Conservation (phyloP, 2,797 vertebrate species). For the Pyrocephalus nanus region DNA sequence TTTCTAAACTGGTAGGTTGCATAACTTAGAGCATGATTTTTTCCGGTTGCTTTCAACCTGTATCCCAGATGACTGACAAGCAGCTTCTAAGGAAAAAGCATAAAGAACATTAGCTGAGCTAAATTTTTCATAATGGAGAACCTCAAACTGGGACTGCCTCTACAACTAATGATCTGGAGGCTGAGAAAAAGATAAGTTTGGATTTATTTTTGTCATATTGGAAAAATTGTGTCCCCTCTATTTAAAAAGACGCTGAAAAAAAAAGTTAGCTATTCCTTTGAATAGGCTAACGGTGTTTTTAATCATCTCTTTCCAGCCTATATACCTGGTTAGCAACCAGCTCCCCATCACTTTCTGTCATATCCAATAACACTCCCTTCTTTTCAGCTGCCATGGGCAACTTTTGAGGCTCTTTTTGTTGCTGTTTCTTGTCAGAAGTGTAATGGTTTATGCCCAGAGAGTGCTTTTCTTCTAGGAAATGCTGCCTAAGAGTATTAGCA, state of each 20-base stretch:
- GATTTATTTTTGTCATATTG: background rate
- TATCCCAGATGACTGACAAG: background rate
- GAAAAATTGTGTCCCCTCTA: background rate
- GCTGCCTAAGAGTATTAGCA: slow-evolving; percentile 9
- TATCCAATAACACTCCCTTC: background rate
- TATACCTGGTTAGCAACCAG: slow-evolving; percentile 23
- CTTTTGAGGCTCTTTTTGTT: slow-evolving; percentile 30
- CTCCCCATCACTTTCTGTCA: background rate
- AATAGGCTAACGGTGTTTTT: background rate
- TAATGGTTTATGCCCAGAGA: slow-evolving; percentile 4
- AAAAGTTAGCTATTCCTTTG: background rate
- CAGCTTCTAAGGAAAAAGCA: background rate
- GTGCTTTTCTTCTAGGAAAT: background rate
- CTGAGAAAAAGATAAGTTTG: background rate
- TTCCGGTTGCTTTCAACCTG: background rate
- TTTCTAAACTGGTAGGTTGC: background rate
- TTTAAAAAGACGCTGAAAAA: background rate
- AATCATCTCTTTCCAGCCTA: background rate
- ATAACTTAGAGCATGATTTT: background rate
- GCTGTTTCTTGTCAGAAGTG: background rate
- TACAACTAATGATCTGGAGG: background rate
- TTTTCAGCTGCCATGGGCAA: slow-evolving; percentile 14
- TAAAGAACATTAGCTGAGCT: background rate
- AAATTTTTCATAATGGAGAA: background rate
- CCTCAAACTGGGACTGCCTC: background rate